A percentile compares a stretch with the other conserved stretches of the same genome.
These are phyloP conservation scores for Girardia tigrina DNA, from an alignment of 2,888 invertebrate genomes.

Conservation along the genomic window DNA sequence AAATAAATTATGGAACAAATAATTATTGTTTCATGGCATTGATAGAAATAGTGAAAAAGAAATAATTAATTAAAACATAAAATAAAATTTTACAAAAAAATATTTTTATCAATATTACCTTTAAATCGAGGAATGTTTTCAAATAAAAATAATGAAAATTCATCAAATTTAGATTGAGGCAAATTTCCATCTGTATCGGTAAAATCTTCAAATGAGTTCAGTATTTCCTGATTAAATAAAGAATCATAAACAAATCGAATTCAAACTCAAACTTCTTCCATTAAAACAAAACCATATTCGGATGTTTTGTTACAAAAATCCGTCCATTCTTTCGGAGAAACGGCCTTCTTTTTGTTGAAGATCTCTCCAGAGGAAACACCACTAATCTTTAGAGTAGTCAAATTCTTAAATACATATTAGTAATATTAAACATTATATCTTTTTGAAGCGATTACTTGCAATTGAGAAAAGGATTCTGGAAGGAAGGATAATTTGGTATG, in stretches of 20 bases:
- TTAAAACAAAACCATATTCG: not conserved
- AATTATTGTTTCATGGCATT: too few relatives aligned
- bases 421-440: not conserved
- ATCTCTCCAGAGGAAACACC: not conserved
- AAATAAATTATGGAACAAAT: too few relatives aligned
- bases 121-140: slow-evolving; percentile 10
- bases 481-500: not conserved
- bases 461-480: not conserved
- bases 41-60: too few relatives aligned
- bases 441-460: not conserved
- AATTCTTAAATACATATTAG: not conserved
- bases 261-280: not conserved
- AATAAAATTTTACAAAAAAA: not conserved
- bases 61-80: too few relatives aligned
- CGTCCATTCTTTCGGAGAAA: not conserved
- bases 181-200: not conserved
- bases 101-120: not conserved
- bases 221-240: not conserved
- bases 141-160: not conserved
- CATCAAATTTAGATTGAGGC: not conserved
- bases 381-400: not conserved
- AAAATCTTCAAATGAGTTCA: not conserved
- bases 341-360: not conserved
- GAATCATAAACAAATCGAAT: not conserved
- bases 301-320: not conserved